A percentile compares a stretch with the other conserved stretches of the same genome.
Conservation (phyloP, 2,797 vertebrate species). For the Erethizon dorsatum region DNA sequence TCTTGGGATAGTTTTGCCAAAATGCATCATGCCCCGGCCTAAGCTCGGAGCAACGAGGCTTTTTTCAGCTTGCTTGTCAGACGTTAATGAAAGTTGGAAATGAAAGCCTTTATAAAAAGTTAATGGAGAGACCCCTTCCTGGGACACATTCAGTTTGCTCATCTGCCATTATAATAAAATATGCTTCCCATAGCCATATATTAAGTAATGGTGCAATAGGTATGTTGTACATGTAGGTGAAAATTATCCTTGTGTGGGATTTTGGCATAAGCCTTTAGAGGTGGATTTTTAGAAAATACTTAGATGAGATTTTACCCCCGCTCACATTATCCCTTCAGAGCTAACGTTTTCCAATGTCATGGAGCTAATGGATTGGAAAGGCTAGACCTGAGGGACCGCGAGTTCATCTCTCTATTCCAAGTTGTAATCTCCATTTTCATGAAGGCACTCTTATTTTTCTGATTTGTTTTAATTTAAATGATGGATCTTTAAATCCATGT, state of each 20-base stretch:
- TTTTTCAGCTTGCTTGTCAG: slow-evolving; percentile 58
- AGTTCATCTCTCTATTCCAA: slow-evolving; percentile 5
- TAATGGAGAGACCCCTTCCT: slow-evolving; percentile 83
- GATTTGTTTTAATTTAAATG: slow-evolving; percentile 70
- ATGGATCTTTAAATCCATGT: slow-evolving; percentile 56
- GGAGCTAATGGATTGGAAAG: slow-evolving; percentile 6
- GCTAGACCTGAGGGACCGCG: neutral
- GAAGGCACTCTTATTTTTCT: slow-evolving; percentile 25
- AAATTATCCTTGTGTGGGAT: slow-evolving; percentile 53
- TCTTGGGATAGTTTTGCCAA: slow-evolving; percentile 49
- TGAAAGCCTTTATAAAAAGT: slow-evolving; percentile 78
- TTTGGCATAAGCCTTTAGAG: slow-evolving; percentile 55
- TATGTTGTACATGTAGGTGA: slow-evolving; percentile 52
- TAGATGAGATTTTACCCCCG: slow-evolving; percentile 11
- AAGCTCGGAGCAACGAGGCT: slow-evolving; percentile 44
- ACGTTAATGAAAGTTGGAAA: slow-evolving; percentile 57
- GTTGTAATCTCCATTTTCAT: slow-evolving; percentile 52
- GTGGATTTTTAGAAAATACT: slow-evolving; percentile 30
- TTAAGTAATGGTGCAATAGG: slow-evolving; percentile 65
- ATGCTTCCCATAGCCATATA: slow-evolving; percentile 56
- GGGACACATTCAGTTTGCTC: slow-evolving; percentile 70
- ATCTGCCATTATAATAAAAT: slow-evolving; percentile 79
- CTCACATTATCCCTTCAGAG: neutral
- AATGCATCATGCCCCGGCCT: slow-evolving; percentile 57
- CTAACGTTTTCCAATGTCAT: neutral